Conservation (phyloP, 2,113 vertebrate genomes). For the Lasiurus cinereus region DNA sequence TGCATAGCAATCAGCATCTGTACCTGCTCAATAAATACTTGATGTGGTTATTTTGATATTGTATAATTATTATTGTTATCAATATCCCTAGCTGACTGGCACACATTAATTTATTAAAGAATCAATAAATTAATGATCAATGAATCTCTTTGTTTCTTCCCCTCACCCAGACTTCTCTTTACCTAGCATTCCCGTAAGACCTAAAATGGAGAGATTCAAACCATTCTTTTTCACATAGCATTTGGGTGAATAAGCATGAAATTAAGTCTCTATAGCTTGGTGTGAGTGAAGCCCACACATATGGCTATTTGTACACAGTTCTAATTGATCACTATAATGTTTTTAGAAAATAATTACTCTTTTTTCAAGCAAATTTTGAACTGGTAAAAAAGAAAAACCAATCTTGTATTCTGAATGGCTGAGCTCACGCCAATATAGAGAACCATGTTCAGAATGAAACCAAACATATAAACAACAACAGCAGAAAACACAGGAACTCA, state of each 20-base stretch:
- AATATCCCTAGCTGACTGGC: background rate
- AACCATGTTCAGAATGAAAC: background rate
- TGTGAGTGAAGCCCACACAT: background rate
- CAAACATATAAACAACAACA: background rate
- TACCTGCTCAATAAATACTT: background rate
- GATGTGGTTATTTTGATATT: background rate
- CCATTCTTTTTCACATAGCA: background rate
- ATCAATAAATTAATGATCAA: background rate
- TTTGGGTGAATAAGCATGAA: background rate
- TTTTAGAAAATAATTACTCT: conserved; percentile 60
- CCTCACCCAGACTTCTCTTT: background rate
- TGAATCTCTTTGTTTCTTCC: background rate
- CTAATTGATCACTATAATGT: background rate
- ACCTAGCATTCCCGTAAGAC: background rate
- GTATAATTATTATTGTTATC: background rate
- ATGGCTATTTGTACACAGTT: background rate
- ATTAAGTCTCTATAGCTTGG: background rate
- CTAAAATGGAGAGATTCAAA: background rate
- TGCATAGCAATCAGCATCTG: rapidly evolving
- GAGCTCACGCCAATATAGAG: background rate
- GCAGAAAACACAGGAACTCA: background rate
- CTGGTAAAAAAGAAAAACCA: conserved; percentile 34
- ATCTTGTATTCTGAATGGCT: background rate
- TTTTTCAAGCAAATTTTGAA: conserved; percentile 48
- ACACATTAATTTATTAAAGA: background rate